Base-by-base conservation (phyloP, 2,888 invertebrate genomes). In the Leptinotarsa peninsularis region DNA sequence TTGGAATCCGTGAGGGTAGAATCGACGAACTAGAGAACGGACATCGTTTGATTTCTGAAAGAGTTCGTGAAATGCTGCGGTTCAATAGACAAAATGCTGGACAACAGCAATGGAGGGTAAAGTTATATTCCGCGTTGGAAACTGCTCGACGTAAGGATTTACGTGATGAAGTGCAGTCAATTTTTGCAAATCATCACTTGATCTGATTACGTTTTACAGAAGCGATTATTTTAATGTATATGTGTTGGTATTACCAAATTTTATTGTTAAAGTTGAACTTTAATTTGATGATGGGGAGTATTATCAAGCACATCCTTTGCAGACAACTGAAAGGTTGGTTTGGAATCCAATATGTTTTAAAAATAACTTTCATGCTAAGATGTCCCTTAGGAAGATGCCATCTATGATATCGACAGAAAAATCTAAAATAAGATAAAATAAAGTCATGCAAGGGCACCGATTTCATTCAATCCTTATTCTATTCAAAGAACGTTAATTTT, bases 131-230 rank as follows among this genome's bases (percentile, higher is more conserved):
- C 4, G 87, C 84, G 5, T 76, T 87, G 63, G 69, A 54, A 17
- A 74, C 74, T 21, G 85, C 85, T 49, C 78, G 86, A 17, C 76
- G 87, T 27, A 83, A 75, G 10, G 87, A 87, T 77, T 79, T 87
- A 14, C 73, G 76, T 27, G 56, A 75, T 7, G 54, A 75, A 67
- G 82, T 85, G 13, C 76, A 81, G 72, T 27, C 67, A 18, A 76
- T 81, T 66, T 81, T 80, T 73, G 82, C 81, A 15, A 73, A 49
- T 27, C 54, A 77, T 73, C 18, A 21, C 14, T 5, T 73, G 33
- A 66, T 66, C 27, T 72, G 63, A 66, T 21, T 69, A 13, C 21
- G 7, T 63, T 63, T 63, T 7, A n/a, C 33, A 10, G 14, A n/a
- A 33, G 63, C 18, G 15, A 63, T 43, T 18, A 27, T 68, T 60